These are phyloP conservation scores for Hexactinellida sp. DNA, from an alignment of 37 sponge, comb jelly and placozoan genomes.

Conservation along the genomic window DNA sequence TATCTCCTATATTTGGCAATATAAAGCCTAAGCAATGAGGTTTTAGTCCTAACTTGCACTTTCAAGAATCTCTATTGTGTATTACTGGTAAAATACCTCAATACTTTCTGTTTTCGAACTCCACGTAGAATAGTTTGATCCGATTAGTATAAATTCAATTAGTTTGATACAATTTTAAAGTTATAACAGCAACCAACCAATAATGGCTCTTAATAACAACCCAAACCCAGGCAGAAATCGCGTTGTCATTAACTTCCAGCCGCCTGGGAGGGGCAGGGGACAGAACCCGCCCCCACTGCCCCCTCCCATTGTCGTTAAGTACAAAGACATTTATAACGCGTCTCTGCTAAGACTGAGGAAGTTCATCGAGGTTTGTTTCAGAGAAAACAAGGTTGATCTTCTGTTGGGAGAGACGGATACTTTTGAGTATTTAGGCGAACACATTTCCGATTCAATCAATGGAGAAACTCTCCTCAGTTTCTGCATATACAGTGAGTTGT, in stretches of 20 bases:
- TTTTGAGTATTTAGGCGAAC: neutral
- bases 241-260: neutral
- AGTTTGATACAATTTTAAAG: too few species aligned
- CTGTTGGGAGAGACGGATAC: neutral
- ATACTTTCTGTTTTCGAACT: too few species aligned
- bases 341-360: neutral
- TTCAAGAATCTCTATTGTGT: too few species aligned
- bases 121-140: too few species aligned
- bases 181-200: too few species aligned
- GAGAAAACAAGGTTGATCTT: neutral
- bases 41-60: too few species aligned
- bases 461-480: constrained; percentile 17
- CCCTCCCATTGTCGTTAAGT: neutral
- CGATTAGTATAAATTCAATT: too few species aligned
- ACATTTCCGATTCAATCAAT: neutral
- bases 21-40: too few species aligned
- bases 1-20: too few species aligned
- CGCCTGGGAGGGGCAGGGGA: neutral
- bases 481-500: neutral
- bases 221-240: neutral
- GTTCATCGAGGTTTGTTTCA: neutral
- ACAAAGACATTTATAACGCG: neutral
- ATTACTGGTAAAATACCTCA: too few species aligned
- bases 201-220: neutral
- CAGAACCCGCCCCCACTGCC: neutral